phyloP scores from a whole-genome alignment of 2,113 vertebrate species.

The Syngnathus typhle region DNA sequence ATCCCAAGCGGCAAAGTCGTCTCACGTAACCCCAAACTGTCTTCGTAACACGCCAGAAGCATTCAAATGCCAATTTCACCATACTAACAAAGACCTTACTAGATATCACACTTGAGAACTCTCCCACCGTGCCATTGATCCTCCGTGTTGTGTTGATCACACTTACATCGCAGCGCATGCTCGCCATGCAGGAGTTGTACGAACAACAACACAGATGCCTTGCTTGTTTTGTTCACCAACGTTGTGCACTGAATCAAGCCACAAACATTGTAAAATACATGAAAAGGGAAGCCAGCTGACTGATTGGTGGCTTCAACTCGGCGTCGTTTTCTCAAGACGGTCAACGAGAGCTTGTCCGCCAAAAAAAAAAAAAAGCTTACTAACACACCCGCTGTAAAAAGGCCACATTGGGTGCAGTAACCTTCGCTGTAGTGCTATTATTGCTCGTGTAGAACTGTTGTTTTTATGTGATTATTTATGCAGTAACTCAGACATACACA shows the following conservation, averaged over 20 bases:
- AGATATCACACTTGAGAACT: neutral
- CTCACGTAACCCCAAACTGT: neutral
- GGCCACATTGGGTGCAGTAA: constrained; percentile 43
- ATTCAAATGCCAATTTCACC: neutral
- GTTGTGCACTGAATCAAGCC: constrained; percentile 72
- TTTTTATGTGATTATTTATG: constrained; percentile 74
- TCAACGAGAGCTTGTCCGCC: constrained; percentile 26
- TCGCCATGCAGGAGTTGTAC: constrained; percentile 64
- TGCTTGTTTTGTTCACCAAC: constrained; percentile 67
- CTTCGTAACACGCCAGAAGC: neutral
- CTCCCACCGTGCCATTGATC: constrained; percentile 30
- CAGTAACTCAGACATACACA: constrained; percentile 57
- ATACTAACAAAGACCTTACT: neutral
- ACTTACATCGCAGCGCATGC: constrained; percentile 57
- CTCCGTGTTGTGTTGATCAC: constrained; percentile 49
- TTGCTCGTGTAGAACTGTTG: constrained; percentile 64
- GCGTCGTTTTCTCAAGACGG: constrained; percentile 58
- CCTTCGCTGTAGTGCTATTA: constrained; percentile 56
- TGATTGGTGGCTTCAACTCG: constrained; percentile 56
- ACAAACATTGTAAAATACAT: constrained; percentile 62
- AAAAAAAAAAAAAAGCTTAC: constrained; percentile 44
- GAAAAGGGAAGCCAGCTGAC: constrained; percentile 55
- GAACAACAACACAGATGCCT: constrained; percentile 71
- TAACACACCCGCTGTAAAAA: constrained; percentile 61
- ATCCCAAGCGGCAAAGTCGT: neutral